Evolutionary conservation across 1,140 invertebrate species (phyloP).

Genomic region (Uloborus diversus): DNA sequence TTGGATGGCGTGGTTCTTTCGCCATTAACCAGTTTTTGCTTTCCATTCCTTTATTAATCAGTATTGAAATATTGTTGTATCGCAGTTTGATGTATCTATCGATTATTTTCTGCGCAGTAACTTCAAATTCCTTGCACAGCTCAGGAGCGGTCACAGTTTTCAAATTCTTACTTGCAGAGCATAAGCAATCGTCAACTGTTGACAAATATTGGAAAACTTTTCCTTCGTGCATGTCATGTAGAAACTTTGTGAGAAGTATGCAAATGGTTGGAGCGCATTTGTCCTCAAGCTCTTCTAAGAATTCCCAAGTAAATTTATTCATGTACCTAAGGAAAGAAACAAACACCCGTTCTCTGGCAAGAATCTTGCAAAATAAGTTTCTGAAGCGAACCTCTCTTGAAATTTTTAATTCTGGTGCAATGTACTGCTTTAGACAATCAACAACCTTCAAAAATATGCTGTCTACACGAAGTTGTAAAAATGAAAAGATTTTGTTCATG

Average conservation of each 20-base stretch:
- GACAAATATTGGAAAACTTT: neutral
- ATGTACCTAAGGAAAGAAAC: neutral
- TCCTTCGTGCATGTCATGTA: no score
- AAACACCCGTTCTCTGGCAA: conserved; percentile 14
- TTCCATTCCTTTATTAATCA: conserved; percentile 2
- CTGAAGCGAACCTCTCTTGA: neutral
- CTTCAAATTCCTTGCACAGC: neutral
- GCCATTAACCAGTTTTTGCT: conserved; percentile 9
- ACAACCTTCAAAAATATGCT: neutral
- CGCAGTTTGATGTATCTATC: neutral
- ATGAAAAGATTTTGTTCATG: neutral
- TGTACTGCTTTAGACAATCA: neutral
- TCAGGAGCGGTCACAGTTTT: neutral
- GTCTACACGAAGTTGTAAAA: neutral
- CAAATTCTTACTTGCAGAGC: neutral
- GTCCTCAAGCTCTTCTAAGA: neutral
- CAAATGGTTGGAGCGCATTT: neutral
- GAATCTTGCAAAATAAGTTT: neutral
- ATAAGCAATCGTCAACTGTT: neutral
- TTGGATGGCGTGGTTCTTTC: conserved; percentile 24
- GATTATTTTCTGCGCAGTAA: neutral
- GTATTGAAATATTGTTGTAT: neutral
- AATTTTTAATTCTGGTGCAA: conserved; percentile 17
- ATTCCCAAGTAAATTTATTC: neutral
- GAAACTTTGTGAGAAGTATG: neutral